These are phyloP conservation scores for Machaerirhynchus nigripectus DNA, from an alignment of 2,113 vertebrate genomes.

Conservation along the genomic window DNA sequence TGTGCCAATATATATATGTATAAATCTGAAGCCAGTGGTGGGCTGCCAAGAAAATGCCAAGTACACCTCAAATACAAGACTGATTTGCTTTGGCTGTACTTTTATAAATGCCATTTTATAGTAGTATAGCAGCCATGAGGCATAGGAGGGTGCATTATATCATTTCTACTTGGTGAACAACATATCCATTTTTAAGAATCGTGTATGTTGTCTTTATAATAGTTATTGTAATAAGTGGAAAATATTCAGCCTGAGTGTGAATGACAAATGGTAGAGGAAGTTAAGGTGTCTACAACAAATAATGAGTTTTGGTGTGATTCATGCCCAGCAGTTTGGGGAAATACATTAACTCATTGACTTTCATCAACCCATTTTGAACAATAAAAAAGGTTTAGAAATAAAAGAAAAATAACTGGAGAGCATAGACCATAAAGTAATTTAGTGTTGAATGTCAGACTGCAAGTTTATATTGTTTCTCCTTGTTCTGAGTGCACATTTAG, in stretches of 20 bases:
- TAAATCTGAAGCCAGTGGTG: neutral
- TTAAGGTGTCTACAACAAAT: neutral
- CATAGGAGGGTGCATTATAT: neutral
- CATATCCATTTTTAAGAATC: neutral
- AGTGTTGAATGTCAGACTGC: neutral
- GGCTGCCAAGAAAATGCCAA: neutral
- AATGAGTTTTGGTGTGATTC: conserved; percentile 22
- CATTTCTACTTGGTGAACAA: neutral
- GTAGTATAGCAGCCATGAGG: neutral
- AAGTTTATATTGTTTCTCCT: neutral
- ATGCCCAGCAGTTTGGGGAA: neutral
- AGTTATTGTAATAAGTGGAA: conserved; percentile 19
- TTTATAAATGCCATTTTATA: neutral
- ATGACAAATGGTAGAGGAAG: neutral
- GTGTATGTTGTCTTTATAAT: neutral
- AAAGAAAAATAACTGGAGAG: neutral
- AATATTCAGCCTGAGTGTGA: neutral
- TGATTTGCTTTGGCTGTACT: neutral
- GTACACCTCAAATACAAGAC: neutral
- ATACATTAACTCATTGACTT: neutral
- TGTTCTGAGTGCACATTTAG: neutral
- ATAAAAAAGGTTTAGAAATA: neutral
- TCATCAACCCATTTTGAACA: conserved; percentile 2
- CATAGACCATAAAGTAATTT: neutral
- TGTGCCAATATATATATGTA: neutral